phyloP scores from a whole-genome alignment of 2,113 vertebrate species.

The Onychorhynchus coronatus region DNA sequence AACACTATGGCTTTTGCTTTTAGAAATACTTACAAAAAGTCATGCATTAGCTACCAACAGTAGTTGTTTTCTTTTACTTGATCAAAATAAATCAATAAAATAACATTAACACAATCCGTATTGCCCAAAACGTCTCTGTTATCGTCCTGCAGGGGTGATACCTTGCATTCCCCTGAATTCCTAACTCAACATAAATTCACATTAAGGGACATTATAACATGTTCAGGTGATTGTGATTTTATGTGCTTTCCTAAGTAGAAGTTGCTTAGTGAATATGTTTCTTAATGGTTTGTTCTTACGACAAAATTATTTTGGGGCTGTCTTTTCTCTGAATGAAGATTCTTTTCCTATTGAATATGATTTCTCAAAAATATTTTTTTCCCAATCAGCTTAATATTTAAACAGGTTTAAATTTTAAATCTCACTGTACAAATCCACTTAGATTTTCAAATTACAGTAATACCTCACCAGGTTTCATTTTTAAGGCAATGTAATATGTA shows the following conservation, averaged over 20 bases:
- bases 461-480: conserved; percentile 79
- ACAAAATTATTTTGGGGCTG: conserved; percentile 61
- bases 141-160: not conserved
- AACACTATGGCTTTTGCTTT: not conserved
- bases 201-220: not conserved
- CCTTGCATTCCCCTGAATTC: not conserved
- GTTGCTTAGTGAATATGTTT: conserved; percentile 48
- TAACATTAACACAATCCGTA: not conserved
- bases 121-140: not conserved
- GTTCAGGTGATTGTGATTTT: not conserved
- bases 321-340: conserved; percentile 65
- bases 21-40: not conserved
- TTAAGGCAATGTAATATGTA: conserved; percentile 76
- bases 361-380: conserved; percentile 73
- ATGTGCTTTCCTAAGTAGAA: conserved; percentile 50
- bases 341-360: conserved; percentile 66
- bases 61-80: not conserved
- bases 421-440: conserved; percentile 71
- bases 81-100: not conserved
- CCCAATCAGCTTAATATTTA: conserved; percentile 78
- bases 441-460: conserved; percentile 79
- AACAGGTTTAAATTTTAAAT: conserved; percentile 82
- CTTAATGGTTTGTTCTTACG: conserved; percentile 60
- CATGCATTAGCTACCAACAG: not conserved
- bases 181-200: not conserved